Conservation (phyloP, 2,113 vertebrate species). For the Apodemus speciosus region DNA sequence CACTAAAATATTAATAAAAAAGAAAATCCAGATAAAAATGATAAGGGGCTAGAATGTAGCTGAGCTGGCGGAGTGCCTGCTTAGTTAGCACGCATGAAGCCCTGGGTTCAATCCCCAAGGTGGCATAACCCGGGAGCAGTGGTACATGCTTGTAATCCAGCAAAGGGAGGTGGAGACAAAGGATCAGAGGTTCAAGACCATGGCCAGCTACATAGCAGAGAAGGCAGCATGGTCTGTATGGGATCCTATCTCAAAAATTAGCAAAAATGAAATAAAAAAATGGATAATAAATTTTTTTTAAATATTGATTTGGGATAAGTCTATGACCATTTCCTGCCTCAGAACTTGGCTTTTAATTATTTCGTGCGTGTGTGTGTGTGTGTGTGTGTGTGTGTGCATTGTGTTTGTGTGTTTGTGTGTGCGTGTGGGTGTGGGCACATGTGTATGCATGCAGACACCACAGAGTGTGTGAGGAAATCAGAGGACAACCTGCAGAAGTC, state of each 20-base stretch:
- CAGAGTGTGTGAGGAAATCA: not conserved
- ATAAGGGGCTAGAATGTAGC: not conserved
- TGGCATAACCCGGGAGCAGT: not conserved
- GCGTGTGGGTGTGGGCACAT: not conserved
- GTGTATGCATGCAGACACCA: not conserved
- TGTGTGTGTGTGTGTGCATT: not conserved
- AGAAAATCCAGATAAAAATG: not conserved
- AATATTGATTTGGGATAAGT: not conserved
- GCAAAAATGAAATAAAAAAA: not conserved
- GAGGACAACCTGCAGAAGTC: not conserved
- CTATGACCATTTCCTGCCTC: conserved; percentile 11
- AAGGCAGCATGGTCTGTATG: not conserved
- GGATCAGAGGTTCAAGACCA: not conserved
- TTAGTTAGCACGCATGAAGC: not conserved
- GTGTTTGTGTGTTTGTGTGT: not conserved
- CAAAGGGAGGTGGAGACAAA: not conserved
- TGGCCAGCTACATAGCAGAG: not conserved
- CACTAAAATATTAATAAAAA: not conserved
- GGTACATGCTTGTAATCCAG: not conserved
- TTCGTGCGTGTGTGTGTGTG: not conserved
- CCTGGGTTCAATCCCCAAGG: not conserved
- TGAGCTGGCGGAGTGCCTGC: not conserved
- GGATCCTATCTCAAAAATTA: not conserved
- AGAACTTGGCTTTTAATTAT: not conserved
- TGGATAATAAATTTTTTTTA: not conserved